A percentile compares a stretch with the other conserved stretches of the same genome.
phyloP scores from a whole-genome alignment of 2,113 vertebrate species.

The Piaya cayana region DNA sequence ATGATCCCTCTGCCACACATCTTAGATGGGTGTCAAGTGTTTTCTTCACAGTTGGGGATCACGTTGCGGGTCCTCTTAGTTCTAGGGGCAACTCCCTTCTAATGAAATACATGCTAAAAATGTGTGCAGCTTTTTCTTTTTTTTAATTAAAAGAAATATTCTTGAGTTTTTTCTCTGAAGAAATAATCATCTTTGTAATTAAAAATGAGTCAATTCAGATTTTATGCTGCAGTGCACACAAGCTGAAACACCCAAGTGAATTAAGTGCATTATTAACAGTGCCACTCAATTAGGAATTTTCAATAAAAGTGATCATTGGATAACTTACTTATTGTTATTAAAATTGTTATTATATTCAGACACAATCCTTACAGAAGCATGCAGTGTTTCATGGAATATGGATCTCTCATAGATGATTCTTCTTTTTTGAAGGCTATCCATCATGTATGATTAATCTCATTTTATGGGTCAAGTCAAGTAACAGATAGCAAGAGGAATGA shows the following conservation, averaged over 20 bases:
- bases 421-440: background rate
- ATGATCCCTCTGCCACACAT: background rate
- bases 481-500: background rate
- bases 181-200: constrained; percentile 38
- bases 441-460: background rate
- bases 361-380: background rate
- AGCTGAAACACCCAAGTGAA: constrained; percentile 1
- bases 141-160: constrained; percentile 32
- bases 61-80: background rate
- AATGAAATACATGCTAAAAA: background rate
- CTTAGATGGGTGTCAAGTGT: background rate
- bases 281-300: constrained; percentile 30
- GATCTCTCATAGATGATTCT: background rate
- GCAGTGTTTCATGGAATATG: background rate
- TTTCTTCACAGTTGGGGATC: background rate
- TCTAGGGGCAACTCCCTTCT: background rate
- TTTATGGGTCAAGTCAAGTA: background rate
- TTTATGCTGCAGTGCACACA: background rate
- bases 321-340: constrained; percentile 5
- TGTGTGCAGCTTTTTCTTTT: background rate
- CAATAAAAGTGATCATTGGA: background rate
- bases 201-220: constrained; percentile 16
- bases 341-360: background rate
- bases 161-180: constrained; percentile 10
- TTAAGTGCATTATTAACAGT: background rate